Base-by-base conservation (phyloP, 2,113 vertebrate species). In the Pterophyllum scalare region DNA sequence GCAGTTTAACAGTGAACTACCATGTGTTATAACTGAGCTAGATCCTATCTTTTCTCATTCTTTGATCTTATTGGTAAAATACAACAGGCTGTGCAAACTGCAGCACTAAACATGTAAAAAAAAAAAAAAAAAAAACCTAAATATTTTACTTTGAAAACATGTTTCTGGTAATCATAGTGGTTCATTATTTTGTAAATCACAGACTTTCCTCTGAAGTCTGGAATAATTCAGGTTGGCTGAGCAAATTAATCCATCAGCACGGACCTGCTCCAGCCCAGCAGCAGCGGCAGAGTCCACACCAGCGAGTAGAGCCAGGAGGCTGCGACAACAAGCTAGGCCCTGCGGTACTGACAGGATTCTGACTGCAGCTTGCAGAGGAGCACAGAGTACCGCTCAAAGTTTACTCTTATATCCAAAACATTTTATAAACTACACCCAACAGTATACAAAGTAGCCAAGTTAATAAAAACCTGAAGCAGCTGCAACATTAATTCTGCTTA, bases 221-320 rank as follows among this genome's bases (percentile, higher is more conserved):
- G 22, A 70, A 49, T 70, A 49, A 49, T 70, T 70, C 3, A 70
- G 65, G 43, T 70, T 70, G 65, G 40, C 64, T 49, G 64, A 40
- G 38, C 12, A 10, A 40, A 10, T 40, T 40, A 40, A 5, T 40
- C 11, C 7, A 12, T 10, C n/a, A 46, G 33, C 15, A 24, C 84
- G 59, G 75, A 92, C 92, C 92, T 93, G 88, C 92, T 90, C 91
- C 92, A 93, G 65, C 91, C 91, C 46, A 92, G 79, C 75, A 93
- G 85, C 0, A 91, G 89, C 0, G 92, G 92, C 60, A 90, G 17
- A 12, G 92, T 93, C 91, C 92, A 92, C 59, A 62, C 56, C 85
- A 92, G 59, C 0, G 88, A 92, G 87, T 91, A 93, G 57, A 93
- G 7, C 92, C 91, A 93, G 58, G 89, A 92, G 33, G 75, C 46